Conservation (phyloP, 2,888 invertebrate genomes). For the Campoplex capitator region DNA sequence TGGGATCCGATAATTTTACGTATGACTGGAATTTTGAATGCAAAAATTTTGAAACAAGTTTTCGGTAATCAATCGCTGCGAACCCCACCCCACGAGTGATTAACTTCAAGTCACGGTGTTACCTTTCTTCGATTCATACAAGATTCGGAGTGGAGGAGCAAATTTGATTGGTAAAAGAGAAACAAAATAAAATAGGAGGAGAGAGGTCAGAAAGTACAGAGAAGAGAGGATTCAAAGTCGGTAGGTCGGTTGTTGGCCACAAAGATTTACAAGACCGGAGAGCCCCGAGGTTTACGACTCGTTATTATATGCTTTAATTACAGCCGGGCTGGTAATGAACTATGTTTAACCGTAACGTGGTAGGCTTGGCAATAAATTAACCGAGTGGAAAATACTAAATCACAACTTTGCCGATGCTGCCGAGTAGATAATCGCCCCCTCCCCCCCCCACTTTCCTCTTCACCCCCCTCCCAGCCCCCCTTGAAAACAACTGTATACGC, state of each 20-base stretch:
- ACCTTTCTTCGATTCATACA: not conserved
- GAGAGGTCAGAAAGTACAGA: constrained; percentile 55
- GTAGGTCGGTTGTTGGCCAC: constrained; percentile 76
- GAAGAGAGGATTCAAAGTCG: constrained; percentile 51
- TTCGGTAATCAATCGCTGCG: not conserved
- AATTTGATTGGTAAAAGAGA: constrained; percentile 29
- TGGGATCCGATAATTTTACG: not conserved
- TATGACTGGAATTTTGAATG: no score
- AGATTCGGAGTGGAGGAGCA: constrained; percentile 67
- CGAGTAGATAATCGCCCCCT: constrained; percentile 82
- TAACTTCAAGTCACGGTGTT: not conserved
- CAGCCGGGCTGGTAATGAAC: constrained; percentile 83
- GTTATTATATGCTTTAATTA: constrained; percentile 84
- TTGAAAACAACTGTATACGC: constrained; percentile 80
- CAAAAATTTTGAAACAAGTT: not conserved
- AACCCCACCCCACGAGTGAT: not conserved
- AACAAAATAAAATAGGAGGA: constrained; percentile 15
- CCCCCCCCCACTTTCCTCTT: not conserved
- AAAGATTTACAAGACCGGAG: constrained; percentile 82
- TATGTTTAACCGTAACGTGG: constrained; percentile 84
- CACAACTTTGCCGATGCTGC: constrained; percentile 84
- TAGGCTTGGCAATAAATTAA: constrained; percentile 84
- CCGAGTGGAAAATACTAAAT: constrained; percentile 84
- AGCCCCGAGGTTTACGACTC: constrained; percentile 82
- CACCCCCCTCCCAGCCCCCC: constrained; percentile 7